Conservation (phyloP, 2,113 vertebrate species). For the Tamias sibiricus region DNA sequence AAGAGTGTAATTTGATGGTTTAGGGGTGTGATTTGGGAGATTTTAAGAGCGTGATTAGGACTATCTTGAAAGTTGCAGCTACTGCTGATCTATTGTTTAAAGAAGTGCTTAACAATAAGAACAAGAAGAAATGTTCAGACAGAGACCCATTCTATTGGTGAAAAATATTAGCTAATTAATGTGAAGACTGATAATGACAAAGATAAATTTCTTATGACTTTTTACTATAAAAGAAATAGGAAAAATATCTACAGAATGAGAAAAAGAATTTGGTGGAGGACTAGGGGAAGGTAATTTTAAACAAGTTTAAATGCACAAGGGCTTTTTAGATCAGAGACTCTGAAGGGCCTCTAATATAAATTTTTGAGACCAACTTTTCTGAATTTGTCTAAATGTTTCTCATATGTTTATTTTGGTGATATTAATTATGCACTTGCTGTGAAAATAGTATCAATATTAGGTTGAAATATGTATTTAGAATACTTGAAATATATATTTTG, state of each 20-base stretch:
- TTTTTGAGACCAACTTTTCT: background rate
- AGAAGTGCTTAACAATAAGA: background rate
- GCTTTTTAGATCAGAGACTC: background rate
- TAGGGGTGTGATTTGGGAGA: background rate
- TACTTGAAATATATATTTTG: background rate
- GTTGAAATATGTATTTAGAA: conserved; percentile 27
- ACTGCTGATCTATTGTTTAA: background rate
- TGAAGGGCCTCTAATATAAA: background rate
- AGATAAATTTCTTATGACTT: background rate
- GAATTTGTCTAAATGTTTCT: conserved; percentile 33
- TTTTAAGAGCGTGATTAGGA: background rate
- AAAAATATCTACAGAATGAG: background rate
- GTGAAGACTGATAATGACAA: background rate
- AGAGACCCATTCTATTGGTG: conserved; percentile 15
- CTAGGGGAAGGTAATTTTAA: conserved; percentile 36
- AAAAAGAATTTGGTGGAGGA: background rate
- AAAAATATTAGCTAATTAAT: background rate
- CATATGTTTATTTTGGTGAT: conserved; percentile 22
- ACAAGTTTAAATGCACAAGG: background rate
- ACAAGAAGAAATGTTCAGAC: background rate
- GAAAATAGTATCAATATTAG: background rate
- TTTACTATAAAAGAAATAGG: background rate
- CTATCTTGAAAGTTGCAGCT: background rate
- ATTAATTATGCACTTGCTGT: background rate
- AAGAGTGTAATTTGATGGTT: background rate